Evolutionary conservation across 1,140 invertebrate genomes (phyloP).

Genomic region (Brachionus sp.): DNA sequence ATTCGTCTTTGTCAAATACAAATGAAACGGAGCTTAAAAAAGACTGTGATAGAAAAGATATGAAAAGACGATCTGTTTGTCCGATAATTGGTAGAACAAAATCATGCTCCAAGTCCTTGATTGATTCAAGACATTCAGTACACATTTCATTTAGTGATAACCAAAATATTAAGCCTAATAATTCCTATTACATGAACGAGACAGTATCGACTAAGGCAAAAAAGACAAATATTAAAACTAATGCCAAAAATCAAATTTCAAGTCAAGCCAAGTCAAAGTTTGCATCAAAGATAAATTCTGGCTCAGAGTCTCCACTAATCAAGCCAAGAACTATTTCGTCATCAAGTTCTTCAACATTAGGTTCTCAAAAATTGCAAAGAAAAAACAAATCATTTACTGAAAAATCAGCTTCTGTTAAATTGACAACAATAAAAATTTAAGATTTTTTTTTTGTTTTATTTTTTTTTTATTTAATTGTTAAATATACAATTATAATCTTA

Average conservation of each 20-base stretch:
- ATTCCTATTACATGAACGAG: slow-evolving; percentile 4
- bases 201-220: not conserved
- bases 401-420: not conserved
- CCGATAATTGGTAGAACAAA: not conserved
- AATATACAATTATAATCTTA: too few species aligned
- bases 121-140: not conserved
- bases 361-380: not conserved
- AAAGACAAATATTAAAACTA: not conserved
- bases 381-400: slow-evolving; percentile 18
- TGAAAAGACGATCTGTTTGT: slow-evolving; percentile 2
- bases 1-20: not conserved
- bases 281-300: not conserved
- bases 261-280: not conserved
- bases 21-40: not conserved
- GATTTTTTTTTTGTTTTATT: not conserved
- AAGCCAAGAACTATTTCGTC: slow-evolving; percentile 8
- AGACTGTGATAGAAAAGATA: not conserved
- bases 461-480: not conserved
- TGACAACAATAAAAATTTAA: not conserved
- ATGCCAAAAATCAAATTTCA: not conserved
- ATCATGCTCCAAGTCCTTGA: not conserved
- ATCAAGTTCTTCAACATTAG: slow-evolving; percentile 1
- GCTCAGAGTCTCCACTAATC: not conserved
- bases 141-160: not conserved
- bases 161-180: not conserved